Conservation (phyloP, 2,797 vertebrate genomes). For the Hyperoplus immaculatus region DNA sequence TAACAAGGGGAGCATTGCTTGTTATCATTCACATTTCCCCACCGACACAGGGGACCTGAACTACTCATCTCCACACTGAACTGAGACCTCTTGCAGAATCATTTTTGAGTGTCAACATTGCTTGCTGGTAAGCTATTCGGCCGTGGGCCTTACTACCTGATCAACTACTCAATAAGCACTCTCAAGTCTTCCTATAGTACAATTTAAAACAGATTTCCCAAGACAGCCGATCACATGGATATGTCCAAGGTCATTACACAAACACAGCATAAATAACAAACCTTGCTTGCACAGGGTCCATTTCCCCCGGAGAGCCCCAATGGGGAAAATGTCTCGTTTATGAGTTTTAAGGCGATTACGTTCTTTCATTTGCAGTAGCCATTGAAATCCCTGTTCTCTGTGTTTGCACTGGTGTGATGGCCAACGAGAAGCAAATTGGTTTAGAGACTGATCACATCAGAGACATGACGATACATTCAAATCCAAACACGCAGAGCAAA, state of each 20-base stretch:
- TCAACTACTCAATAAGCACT: constrained; percentile 75
- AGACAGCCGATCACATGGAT: constrained; percentile 46
- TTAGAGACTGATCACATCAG: constrained; percentile 58
- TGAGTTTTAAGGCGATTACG: constrained; percentile 75
- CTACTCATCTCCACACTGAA: constrained; percentile 38
- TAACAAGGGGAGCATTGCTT: constrained; percentile 51
- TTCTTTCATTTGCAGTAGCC: constrained; percentile 69
- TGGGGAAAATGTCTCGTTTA: constrained; percentile 53
- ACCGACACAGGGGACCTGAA: constrained; percentile 52
- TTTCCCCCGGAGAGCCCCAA: constrained; percentile 13
- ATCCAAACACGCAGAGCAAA: constrained; percentile 48
- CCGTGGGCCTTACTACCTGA: constrained; percentile 38
- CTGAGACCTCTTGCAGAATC: constrained; percentile 49
- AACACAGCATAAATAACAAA: constrained; percentile 48
- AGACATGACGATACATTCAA: constrained; percentile 74
- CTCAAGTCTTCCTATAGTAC: constrained; percentile 76
- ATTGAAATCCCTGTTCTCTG: constrained; percentile 56
- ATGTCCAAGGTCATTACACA: constrained; percentile 49
- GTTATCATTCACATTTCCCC: constrained; percentile 54
- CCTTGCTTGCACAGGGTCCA: constrained; percentile 13
- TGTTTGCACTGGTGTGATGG: constrained; percentile 71
- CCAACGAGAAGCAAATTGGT: constrained; percentile 68
- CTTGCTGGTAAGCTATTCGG: constrained; percentile 35
- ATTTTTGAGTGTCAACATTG: constrained; percentile 54
- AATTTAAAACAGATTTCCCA: constrained; percentile 81